phyloP scores from a whole-genome alignment of 2,888 invertebrate genomes.

The Phania funesta region DNA sequence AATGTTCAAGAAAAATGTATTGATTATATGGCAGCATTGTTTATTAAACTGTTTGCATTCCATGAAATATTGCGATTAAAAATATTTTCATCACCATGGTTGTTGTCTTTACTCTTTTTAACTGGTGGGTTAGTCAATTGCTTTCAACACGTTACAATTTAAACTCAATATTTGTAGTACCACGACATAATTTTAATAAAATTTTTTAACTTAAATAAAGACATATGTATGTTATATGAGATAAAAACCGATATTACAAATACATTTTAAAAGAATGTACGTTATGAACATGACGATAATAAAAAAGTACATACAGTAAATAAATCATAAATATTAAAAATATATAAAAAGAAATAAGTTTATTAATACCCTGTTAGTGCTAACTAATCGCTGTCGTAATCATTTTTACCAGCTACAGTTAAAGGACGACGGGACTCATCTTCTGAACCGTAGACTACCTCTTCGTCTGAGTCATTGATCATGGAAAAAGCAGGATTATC shows the following conservation, averaged over 20 bases:
- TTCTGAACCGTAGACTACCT: constrained; percentile 96
- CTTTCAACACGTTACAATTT: too few relatives aligned
- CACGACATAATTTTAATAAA: constrained; percentile 30
- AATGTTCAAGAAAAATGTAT: too few relatives aligned
- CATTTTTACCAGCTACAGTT: constrained; percentile 83
- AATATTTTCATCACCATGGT: too few relatives aligned
- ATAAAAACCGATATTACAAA: constrained; percentile 36
- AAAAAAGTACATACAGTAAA: background rate
- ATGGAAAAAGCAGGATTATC: constrained; percentile 99
- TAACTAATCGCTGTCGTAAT: constrained; percentile 86
- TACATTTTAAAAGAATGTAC: constrained; percentile 52
- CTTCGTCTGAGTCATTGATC: constrained; percentile 98
- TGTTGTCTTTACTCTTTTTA: too few relatives aligned
- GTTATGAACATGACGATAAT: constrained; percentile 12
- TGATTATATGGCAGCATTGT: too few relatives aligned
- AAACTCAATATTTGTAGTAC: too few relatives aligned
- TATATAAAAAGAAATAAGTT: background rate
- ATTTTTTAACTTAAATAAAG: constrained; percentile 21
- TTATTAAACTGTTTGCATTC: too few relatives aligned
- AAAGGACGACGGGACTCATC: constrained; percentile 92
- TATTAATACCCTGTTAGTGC: background rate
- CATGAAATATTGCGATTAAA: too few relatives aligned
- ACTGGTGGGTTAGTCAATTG: too few relatives aligned
- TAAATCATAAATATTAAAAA: background rate
- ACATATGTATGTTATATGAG: constrained; percentile 47